A percentile compares a stretch with the other conserved stretches of the same genome.
Conservation (phyloP, 2,888 invertebrate species). For the Baccha elongata region DNA sequence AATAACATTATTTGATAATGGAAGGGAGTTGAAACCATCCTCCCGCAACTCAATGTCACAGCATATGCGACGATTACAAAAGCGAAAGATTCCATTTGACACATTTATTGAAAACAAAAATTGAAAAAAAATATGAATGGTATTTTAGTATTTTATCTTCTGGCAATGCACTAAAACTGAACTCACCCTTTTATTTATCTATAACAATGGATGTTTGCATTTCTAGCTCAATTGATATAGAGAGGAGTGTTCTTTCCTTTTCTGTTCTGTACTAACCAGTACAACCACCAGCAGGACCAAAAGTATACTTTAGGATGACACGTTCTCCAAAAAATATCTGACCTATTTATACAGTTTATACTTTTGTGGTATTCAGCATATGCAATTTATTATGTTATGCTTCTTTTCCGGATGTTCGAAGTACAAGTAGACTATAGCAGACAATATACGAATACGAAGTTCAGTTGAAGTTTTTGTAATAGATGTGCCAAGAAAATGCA, state of each 20-base stretch:
- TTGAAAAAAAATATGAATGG: slow-evolving; percentile 1
- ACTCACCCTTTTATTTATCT: slow-evolving; percentile 49
- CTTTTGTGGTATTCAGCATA: slow-evolving; percentile 70
- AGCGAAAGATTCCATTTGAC: slow-evolving; percentile 59
- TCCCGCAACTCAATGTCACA: slow-evolving; percentile 4
- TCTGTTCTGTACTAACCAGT: too few relatives aligned
- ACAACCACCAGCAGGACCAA: slow-evolving; percentile 11
- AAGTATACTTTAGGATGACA: slow-evolving; percentile 12
- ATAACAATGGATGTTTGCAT: slow-evolving; percentile 47
- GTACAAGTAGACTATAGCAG: too few relatives aligned
- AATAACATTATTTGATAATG: slow-evolving; percentile 38
- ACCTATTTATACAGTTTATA: slow-evolving; percentile 68
- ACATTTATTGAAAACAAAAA: slow-evolving; percentile 49
- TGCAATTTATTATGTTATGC: slow-evolving; percentile 68
- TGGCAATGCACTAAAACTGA: slow-evolving; percentile 41
- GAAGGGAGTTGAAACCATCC: not conserved
- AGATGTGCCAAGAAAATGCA: slow-evolving; percentile 70
- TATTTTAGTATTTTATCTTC: slow-evolving; percentile 17
- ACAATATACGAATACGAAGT: slow-evolving; percentile 35
- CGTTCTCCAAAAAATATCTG: slow-evolving; percentile 40
- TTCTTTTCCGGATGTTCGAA: slow-evolving; percentile 26
- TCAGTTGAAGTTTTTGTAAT: slow-evolving; percentile 52
- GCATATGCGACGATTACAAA: slow-evolving; percentile 56
- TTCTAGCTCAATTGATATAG: not conserved
- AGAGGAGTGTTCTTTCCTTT: not conserved